Evolutionary conservation across 1,140 invertebrate genomes (phyloP).

Genomic region (Drosophila trapezifrons): DNA sequence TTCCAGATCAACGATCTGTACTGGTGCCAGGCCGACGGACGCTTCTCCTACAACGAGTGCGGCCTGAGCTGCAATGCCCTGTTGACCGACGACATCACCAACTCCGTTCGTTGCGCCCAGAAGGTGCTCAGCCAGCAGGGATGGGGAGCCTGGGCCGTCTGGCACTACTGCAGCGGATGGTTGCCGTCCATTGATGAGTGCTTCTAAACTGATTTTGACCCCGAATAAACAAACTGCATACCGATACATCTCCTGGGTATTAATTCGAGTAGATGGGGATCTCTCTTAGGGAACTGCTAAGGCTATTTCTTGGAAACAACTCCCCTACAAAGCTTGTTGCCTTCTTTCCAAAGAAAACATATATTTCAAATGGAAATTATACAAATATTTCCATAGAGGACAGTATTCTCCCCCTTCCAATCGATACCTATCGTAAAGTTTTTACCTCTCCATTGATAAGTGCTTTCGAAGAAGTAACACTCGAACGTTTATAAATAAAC

Average conservation of each 20-base stretch:
- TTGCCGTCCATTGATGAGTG: slow-evolving; percentile 67
- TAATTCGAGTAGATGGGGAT: fast-evolving
- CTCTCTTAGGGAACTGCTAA: not conserved
- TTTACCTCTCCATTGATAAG: not conserved
- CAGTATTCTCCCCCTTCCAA: not conserved
- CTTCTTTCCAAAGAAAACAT: not conserved
- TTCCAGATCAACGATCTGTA: slow-evolving; percentile 81
- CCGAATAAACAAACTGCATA: slow-evolving; percentile 22
- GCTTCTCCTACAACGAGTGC: slow-evolving; percentile 72
- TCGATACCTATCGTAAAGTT: not conserved
- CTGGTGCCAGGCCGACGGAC: slow-evolving; percentile 74
- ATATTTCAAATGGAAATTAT: not conserved
- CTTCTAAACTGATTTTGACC: slow-evolving; percentile 52
- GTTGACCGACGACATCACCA: slow-evolving; percentile 65
- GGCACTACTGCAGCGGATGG: slow-evolving; percentile 66
- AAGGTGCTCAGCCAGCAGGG: slow-evolving; percentile 70
- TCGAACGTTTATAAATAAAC: not conserved
- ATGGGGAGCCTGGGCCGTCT: slow-evolving; percentile 72
- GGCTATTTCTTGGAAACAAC: too few species aligned
- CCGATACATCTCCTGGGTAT: not conserved
- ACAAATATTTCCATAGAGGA: not conserved
- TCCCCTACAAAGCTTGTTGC: too few species aligned
- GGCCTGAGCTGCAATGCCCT: slow-evolving; percentile 62
- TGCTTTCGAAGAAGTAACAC: not conserved
- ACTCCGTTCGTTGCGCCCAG: slow-evolving; percentile 73